Base-by-base conservation (phyloP, 2,113 vertebrate species). In the Oreotrochilus melanogaster region DNA sequence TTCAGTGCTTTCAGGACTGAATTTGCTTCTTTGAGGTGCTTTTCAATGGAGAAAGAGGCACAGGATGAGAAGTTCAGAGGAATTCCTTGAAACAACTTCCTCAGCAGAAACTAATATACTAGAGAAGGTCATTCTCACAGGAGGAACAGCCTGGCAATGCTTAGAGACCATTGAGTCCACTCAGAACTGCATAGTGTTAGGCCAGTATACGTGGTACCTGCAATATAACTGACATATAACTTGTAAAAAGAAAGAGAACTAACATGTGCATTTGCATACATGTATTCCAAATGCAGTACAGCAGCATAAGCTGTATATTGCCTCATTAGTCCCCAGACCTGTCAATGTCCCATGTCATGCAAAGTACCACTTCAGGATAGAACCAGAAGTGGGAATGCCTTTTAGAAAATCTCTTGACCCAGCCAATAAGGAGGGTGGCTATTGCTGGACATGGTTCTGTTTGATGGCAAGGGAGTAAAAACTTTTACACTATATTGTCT, bases 261-360 rank as follows among this genome's bases (percentile, higher is more conserved):
- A 51, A 18, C 11, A 47, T 10, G 11, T 6, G 14, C 18, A 18
- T 78, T 51, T 64, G 37, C n/a, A 27, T 16, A 12, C 81, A 64
- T 30, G 33, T 27, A n/a, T 28, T 65, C 30, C 42, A 53, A 45
- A 33, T 88, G 58, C 64, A 85, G 64, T n/a, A 72, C 45, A 72
- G 74, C 60, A 80, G 35, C 61, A 45, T 8, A 28, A 71, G 30
- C 3, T 35, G 11, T 39, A 13, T 18, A 7, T 16, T n/a, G 24
- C 14, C 17, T 25, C 27, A n/a, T 54, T 31, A n/a, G 48, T 8
- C 11, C 37, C 33, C 50, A 92, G 23, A 43, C 21, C 16, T 21
- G 53, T 6, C 7, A 0, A 2, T 18, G 27, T n/a, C 31, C 62
- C 58, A 5, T 14, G 33, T 6, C 33, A n/a, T 1, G 7, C 16